Evolutionary conservation across 2,797 vertebrate genomes (phyloP).

Genomic region (Neosilurus hyrtlii): DNA sequence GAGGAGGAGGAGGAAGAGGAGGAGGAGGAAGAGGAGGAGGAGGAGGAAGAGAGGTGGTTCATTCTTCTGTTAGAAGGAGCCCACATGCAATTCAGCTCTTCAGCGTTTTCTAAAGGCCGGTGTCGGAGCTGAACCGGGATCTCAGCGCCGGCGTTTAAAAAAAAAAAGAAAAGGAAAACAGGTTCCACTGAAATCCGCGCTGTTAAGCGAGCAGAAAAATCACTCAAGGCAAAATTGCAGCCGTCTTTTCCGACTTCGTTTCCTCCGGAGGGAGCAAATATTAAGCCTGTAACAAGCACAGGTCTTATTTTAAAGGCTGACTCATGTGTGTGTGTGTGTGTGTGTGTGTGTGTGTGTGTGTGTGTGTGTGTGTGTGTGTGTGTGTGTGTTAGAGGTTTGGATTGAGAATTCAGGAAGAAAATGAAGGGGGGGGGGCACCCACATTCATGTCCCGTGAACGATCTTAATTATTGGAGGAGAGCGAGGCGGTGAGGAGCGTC

Average conservation of each 20-base stretch:
- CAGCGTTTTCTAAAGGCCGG: conserved; percentile 12
- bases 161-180: conserved; percentile 58
- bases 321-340: conserved; percentile 45
- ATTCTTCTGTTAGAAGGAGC: conserved; percentile 7
- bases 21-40: background rate
- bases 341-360: conserved; percentile 51
- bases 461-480: conserved; percentile 23
- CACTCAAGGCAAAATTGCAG: conserved; percentile 55
- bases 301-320: conserved; percentile 55
- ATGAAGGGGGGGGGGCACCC: conserved; percentile 13
- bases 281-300: conserved; percentile 55
- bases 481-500: background rate
- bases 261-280: conserved; percentile 46
- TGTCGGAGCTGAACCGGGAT: conserved; percentile 11
- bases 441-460: background rate
- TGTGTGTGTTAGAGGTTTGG: conserved; percentile 30
- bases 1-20: too few species aligned
- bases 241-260: conserved; percentile 55
- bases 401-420: conserved; percentile 46
- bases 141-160: conserved; percentile 44
- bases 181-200: conserved; percentile 38
- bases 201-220: conserved; percentile 57
- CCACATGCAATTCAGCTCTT: conserved; percentile 18
- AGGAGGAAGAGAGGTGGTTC: background rate
- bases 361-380: conserved; percentile 45